A percentile compares a stretch with the other conserved stretches of the same genome.
phyloP scores from a whole-genome alignment of 1,140 invertebrate species.

The Bathynomus jamesi region DNA sequence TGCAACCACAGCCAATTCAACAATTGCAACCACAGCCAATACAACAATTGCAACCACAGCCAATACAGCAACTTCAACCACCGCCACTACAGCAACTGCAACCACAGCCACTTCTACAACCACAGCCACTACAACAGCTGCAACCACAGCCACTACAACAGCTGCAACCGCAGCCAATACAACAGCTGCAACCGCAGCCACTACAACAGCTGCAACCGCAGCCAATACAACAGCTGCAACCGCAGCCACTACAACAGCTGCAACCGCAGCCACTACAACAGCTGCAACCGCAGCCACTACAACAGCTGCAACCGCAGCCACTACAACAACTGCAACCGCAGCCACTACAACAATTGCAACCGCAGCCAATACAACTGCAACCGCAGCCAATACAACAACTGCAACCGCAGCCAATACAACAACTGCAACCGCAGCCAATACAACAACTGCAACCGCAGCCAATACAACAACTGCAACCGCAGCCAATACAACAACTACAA shows the following conservation, averaged over 20 bases:
- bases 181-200: slow-evolving; percentile 33
- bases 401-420: neutral
- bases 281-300: slow-evolving; percentile 14
- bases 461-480: neutral
- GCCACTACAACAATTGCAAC: slow-evolving; percentile 8
- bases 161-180: slow-evolving; percentile 49
- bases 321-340: slow-evolving; percentile 18
- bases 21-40: neutral
- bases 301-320: slow-evolving; percentile 3
- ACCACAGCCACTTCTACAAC: neutral
- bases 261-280: slow-evolving; percentile 1
- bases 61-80: neutral
- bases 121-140: neutral
- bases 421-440: neutral
- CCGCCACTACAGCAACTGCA: neutral
- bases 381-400: neutral
- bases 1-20: neutral
- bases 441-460: neutral
- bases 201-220: slow-evolving; percentile 3
- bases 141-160: neutral
- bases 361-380: neutral
- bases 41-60: neutral
- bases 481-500: neutral
- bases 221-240: slow-evolving; percentile 10
- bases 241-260: neutral